These are phyloP conservation scores for Physeter macrocephalus DNA, from an alignment of 2,113 vertebrate species.

Conservation along the genomic window DNA sequence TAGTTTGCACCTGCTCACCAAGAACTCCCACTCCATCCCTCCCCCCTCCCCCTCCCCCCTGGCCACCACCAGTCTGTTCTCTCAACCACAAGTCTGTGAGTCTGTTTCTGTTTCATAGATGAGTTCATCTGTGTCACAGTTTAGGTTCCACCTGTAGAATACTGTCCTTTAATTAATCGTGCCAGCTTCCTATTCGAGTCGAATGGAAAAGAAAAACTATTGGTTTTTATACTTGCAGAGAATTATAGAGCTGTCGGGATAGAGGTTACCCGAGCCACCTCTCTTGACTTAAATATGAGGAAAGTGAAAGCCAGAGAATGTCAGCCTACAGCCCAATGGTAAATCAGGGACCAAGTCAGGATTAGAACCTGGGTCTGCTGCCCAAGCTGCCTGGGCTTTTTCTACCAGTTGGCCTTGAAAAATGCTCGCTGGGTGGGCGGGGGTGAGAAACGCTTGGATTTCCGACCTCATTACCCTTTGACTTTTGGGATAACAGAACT, in stretches of 20 bases:
- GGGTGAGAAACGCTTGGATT: no score
- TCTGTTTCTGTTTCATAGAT: neutral
- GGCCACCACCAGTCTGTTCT: neutral
- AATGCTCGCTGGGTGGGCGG: no score
- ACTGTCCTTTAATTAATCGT: rapidly evolving
- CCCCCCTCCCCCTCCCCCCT: neutral
- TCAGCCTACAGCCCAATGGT: neutral
- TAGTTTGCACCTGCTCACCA: rapidly evolving
- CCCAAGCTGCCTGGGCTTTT: neutral
- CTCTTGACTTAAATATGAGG: neutral
- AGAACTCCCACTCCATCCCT: rapidly evolving
- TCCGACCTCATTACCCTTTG: neutral
- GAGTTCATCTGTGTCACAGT: neutral
- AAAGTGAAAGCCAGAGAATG: neutral
- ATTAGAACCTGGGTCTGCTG: neutral
- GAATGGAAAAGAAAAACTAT: neutral
- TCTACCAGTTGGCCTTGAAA: neutral
- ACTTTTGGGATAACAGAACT: neutral
- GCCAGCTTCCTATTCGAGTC: neutral
- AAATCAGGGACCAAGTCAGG: neutral
- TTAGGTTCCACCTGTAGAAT: neutral
- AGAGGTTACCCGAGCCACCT: neutral
- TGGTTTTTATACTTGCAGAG: neutral
- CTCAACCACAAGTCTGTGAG: neutral
- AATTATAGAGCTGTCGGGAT: neutral